Conservation (phyloP, 2,113 vertebrate genomes). For the Otis tarda region DNA sequence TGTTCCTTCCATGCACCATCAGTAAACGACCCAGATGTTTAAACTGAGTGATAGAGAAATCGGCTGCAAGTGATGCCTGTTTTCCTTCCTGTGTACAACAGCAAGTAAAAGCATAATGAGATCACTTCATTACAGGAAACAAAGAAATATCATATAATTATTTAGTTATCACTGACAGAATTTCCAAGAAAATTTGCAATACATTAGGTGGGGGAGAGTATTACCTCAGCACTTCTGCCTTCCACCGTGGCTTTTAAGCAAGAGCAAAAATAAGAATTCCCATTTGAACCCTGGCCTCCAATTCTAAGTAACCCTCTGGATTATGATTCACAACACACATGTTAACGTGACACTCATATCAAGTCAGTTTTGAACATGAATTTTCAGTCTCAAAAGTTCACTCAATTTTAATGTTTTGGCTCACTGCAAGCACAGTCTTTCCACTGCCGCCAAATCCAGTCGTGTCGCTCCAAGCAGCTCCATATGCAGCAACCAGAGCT, state of each 20-base stretch:
- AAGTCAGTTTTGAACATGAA: not conserved
- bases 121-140: not conserved
- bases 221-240: conserved; percentile 37
- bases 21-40: conserved; percentile 92
- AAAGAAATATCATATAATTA: not conserved
- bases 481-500: not conserved
- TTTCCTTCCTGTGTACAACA: conserved; percentile 87
- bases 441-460: not conserved
- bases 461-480: not conserved
- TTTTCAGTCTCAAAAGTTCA: conserved; percentile 17
- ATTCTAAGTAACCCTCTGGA: not conserved
- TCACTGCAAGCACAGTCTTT: not conserved
- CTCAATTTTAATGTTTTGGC: not conserved
- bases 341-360: not conserved
- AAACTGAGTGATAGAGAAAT: conserved; percentile 98
- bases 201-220: not conserved
- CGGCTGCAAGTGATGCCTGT: conserved; percentile 92
- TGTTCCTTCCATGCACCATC: conserved; percentile 98
- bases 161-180: not conserved
- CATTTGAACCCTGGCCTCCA: conserved; percentile 45
- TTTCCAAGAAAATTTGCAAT: not conserved
- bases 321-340: not conserved
- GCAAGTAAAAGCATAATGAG: not conserved
- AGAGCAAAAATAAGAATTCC: conserved; percentile 18
- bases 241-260: not conserved